Percentiles rank a stretch among this genome's conserved stretches.
Evolutionary conservation across 1,140 invertebrate genomes (phyloP).

Genomic region (Bacillus rossius): DNA sequence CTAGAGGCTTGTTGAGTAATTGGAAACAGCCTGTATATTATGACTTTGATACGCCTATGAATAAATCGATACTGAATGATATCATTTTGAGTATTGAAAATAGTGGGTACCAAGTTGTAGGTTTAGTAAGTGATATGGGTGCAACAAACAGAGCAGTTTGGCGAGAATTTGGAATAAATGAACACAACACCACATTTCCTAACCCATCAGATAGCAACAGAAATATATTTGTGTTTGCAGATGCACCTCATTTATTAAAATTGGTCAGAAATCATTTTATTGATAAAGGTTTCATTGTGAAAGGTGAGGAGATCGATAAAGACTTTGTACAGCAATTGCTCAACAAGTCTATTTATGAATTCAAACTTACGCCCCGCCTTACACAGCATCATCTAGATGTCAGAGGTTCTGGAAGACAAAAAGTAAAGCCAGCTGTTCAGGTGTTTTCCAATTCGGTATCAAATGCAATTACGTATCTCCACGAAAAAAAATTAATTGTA

Average conservation of each 20-base stretch:
- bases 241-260: slow-evolving; percentile 17
- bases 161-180: slow-evolving; percentile 6
- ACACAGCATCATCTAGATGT: slow-evolving; percentile 6
- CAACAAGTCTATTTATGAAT: slow-evolving; percentile 4
- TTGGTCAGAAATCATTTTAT: slow-evolving; percentile 16
- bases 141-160: slow-evolving; percentile 10
- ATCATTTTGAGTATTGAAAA: slow-evolving; percentile 17
- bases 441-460: slow-evolving; percentile 15
- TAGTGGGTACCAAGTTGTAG: not conserved
- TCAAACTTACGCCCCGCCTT: slow-evolving; percentile 6
- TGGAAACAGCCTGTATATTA: slow-evolving; percentile 37
- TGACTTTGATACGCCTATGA: slow-evolving; percentile 29
- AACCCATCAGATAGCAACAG: slow-evolving; percentile 9
- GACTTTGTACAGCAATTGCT: not conserved
- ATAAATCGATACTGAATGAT: slow-evolving; percentile 17
- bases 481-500: not conserved
- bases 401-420: slow-evolving; percentile 15
- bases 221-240: slow-evolving; percentile 18
- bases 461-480: slow-evolving; percentile 11
- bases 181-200: not conserved
- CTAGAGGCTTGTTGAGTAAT: slow-evolving; percentile 21
- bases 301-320: not conserved
- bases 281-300: slow-evolving; percentile 8
- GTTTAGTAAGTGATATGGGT: slow-evolving; percentile 7
- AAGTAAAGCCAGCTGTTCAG: slow-evolving; percentile 9